Percentiles rank a stretch among this genome's conserved stretches.
Evolutionary conservation across 2,797 vertebrate genomes (phyloP).

Genomic region (Decapterus maruadsi): DNA sequence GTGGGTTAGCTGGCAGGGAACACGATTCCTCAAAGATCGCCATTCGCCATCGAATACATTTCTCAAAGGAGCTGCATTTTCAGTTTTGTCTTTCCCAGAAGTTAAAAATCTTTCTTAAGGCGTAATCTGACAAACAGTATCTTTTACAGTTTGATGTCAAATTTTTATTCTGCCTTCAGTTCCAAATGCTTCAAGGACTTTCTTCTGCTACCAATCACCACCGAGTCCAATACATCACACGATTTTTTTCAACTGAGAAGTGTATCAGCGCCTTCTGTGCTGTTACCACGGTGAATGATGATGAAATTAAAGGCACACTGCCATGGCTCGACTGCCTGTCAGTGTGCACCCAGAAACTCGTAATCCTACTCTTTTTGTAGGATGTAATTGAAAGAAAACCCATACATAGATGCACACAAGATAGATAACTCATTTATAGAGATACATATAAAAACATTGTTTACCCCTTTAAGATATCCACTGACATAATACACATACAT

Average conservation of each 20-base stretch:
- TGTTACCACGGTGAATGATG: constrained; percentile 54
- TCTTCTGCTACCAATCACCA: constrained; percentile 28
- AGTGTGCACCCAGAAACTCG: constrained; percentile 18
- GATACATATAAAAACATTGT: not conserved
- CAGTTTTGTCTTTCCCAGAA: not conserved
- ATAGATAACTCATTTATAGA: constrained; percentile 10
- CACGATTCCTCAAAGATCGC: constrained; percentile 23
- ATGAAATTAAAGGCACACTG: constrained; percentile 48
- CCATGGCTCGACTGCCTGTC: constrained; percentile 43
- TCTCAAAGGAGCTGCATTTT: not conserved
- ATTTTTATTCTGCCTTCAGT: not conserved
- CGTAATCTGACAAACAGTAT: not conserved
- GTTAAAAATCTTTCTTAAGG: not conserved
- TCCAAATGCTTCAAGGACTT: constrained; percentile 10
- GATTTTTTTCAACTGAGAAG: constrained; percentile 41
- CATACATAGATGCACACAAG: not conserved
- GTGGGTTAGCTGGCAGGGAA: constrained; percentile 21
- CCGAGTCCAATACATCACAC: constrained; percentile 40
- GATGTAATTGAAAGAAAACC: not conserved
- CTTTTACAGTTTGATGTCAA: not conserved
- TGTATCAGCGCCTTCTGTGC: constrained; percentile 53
- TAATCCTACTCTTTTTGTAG: constrained; percentile 13
- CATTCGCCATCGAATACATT: not conserved
- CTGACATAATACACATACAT: not conserved
- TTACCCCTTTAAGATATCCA: not conserved